Conservation (phyloP, 2,888 invertebrate genomes). For the Lasioglossum oenotherae region DNA sequence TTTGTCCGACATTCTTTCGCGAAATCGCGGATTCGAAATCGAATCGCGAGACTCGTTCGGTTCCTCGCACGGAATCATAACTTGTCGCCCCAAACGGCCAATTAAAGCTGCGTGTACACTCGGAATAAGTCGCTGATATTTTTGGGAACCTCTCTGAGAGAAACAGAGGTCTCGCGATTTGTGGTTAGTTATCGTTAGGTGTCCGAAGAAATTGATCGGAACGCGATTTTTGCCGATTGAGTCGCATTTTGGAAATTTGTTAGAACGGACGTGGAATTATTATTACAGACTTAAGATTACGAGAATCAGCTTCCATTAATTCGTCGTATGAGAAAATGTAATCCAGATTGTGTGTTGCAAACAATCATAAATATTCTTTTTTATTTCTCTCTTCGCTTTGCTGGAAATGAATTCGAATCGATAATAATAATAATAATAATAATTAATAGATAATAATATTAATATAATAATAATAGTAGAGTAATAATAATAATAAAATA, state of each 20-base stretch:
- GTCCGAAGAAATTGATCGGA: not conserved
- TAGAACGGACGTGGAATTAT: not conserved
- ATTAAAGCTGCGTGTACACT: slow-evolving; percentile 31
- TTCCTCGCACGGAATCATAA: slow-evolving; percentile 58
- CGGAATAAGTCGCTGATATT: not conserved
- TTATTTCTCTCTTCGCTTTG: slow-evolving; percentile 23
- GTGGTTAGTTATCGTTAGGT: not conserved
- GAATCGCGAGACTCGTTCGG: slow-evolving; percentile 57
- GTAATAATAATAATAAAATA: not conserved
- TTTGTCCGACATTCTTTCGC: not conserved
- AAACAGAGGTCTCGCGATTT: not conserved
- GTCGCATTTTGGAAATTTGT: not conserved
- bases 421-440: slow-evolving; percentile 7
- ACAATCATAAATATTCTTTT: slow-evolving; percentile 17
- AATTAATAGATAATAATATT: slow-evolving; percentile 7
- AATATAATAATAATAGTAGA: not conserved
- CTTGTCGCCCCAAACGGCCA: slow-evolving; percentile 51
- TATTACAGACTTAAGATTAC: not conserved
- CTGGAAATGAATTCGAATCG: slow-evolving; percentile 15
- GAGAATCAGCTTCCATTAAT: not conserved
- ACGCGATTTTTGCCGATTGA: not conserved
- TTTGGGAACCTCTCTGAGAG: not conserved
- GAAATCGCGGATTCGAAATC: not conserved
- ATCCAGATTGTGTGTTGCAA: slow-evolving; percentile 18
- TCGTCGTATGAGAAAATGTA: not conserved